These are phyloP conservation scores for Rhysida immarginata DNA, from an alignment of 1,140 invertebrate genomes.

Conservation along the genomic window DNA sequence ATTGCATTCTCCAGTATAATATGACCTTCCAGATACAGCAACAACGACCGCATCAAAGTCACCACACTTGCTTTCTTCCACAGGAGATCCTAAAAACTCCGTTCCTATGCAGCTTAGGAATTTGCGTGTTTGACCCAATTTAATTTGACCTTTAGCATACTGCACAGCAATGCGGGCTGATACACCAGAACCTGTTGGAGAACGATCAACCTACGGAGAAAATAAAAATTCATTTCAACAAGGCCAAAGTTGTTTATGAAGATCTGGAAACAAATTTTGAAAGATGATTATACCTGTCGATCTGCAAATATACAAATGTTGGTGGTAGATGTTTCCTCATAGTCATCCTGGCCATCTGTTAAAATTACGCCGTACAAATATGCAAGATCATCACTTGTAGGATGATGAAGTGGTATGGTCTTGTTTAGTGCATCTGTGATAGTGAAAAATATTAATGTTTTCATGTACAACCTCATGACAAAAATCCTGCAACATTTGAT, in stretches of 20 bases:
- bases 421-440: too few species aligned
- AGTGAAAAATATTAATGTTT: too few species aligned
- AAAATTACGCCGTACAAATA: constrained; percentile 29
- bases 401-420: too few species aligned
- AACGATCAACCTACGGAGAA: constrained; percentile 19
- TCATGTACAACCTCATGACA: too few species aligned
- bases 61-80: constrained; percentile 7
- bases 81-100: constrained; percentile 11
- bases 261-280: neutral
- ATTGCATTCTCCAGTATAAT: constrained; percentile 20
- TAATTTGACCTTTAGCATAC: constrained; percentile 18
- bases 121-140: constrained; percentile 17
- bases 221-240: neutral
- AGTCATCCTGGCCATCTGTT: constrained; percentile 23
- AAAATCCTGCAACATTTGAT: too few species aligned
- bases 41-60: constrained; percentile 17
- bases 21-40: constrained; percentile 24
- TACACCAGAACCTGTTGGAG: constrained; percentile 26
- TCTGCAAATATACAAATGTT: constrained; percentile 29
- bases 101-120: constrained; percentile 20
- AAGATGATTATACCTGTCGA: constrained; percentile 17
- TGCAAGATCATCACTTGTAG: constrained; percentile 22
- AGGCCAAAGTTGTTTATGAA: neutral
- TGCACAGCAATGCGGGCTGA: constrained; percentile 26
- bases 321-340: constrained; percentile 9